Percentiles rank a stretch among this genome's conserved stretches.
phyloP scores from a whole-genome alignment of 2,888 invertebrate species.

The Fabriciana adippe region DNA sequence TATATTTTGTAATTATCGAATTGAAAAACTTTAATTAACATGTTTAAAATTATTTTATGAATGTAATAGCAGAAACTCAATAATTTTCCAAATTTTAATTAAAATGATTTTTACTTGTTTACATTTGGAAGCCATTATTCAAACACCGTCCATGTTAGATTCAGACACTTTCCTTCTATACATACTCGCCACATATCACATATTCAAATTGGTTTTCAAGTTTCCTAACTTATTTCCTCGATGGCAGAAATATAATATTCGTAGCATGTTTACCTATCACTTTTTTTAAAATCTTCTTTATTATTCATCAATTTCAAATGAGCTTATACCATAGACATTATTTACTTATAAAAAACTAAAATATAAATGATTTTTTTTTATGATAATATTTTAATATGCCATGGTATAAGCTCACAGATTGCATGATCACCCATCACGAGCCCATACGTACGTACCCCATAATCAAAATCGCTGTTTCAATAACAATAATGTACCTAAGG shows the following conservation, averaged over 20 bases:
- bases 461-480: slow-evolving; percentile 38
- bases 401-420: slow-evolving; percentile 36
- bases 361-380: neutral
- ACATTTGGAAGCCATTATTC: slow-evolving; percentile 10
- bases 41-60: too few relatives aligned
- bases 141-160: slow-evolving; percentile 11
- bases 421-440: slow-evolving; percentile 62
- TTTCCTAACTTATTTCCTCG: slow-evolving; percentile 15
- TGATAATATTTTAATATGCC: neutral
- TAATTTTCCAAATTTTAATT: too few relatives aligned
- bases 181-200: slow-evolving; percentile 25
- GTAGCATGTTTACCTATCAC: slow-evolving; percentile 35
- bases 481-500: slow-evolving; percentile 55
- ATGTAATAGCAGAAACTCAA: too few relatives aligned
- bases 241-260: slow-evolving; percentile 18
- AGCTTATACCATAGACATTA: slow-evolving; percentile 32
- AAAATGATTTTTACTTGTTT: neutral
- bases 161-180: slow-evolving; percentile 18
- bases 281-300: slow-evolving; percentile 33
- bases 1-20: too few relatives aligned
- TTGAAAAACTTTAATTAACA: too few relatives aligned
- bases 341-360: neutral
- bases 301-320: slow-evolving; percentile 31
- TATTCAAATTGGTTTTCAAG: neutral
- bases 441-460: slow-evolving; percentile 54